Evolutionary conservation across 2,888 invertebrate species (phyloP), one percentile per base, ranked within the genome.

Genomic region (Fabriciana adippe): DNA sequence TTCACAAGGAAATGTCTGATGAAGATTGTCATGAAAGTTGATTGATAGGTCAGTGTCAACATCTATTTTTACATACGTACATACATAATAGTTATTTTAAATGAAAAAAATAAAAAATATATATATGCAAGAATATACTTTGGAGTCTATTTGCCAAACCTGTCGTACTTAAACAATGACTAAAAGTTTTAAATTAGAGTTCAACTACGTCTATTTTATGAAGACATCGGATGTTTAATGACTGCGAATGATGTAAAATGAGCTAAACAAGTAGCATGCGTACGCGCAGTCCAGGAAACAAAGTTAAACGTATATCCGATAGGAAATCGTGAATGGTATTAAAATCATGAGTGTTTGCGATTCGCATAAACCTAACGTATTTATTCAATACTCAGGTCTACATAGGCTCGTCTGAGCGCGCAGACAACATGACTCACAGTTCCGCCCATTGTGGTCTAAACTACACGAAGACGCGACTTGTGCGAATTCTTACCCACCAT

Each of bases 351-450:
- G 59, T 57, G 47, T 48, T 60, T 64, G 66, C 31, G 64, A 71
- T 69, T 69, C 74, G 48, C 55, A 41, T 71, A 72, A 71, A 68
- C 35, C 60, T 57, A 56, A 59, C 54, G 70, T 68, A 55, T 57
- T 56, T 55, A 64, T 66, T 64, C 63, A 64, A 64, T 54, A 50
- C 51, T 61, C 66, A 62, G 55, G 62, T 62, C 76, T 73, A 72
- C 70, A 21, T 18, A 61, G 61, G 73, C 70, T 67, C 66, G 77
- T 78, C 77, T 77, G 77, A 65, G 74, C 73, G 74, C 74, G 75
- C 77, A 77, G 78, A 78, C 78, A 67, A 66, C 64, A 71, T 77
- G 76, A 77, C 73, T 78, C 78, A 77, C 68, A 13, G 67, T 48
- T 63, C 67, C 67, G 69, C 63, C 64, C 54, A 35, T 26, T 16